These are phyloP conservation scores for Peromyscus aztecus DNA, from an alignment of 2,797 vertebrate species.

Conservation along the genomic window DNA sequence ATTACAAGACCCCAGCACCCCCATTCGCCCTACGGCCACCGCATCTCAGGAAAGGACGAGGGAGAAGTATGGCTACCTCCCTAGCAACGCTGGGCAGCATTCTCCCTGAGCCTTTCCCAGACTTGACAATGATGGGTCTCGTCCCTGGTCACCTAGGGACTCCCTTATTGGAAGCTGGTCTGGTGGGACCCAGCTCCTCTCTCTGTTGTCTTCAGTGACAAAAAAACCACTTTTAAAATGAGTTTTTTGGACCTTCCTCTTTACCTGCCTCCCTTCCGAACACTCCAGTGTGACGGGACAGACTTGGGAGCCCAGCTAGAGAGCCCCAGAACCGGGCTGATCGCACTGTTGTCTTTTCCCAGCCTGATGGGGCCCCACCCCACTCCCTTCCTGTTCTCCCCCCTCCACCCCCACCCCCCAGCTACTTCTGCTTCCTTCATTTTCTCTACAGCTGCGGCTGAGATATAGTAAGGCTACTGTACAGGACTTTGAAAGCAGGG, in stretches of 20 bases:
- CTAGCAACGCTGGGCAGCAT: neutral
- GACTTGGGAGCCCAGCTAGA: slow-evolving; percentile 46
- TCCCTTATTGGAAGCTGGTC: neutral
- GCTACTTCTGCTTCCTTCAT: slow-evolving; percentile 82
- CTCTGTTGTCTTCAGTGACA: neutral
- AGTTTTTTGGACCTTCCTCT: slow-evolving; percentile 2
- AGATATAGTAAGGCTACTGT: slow-evolving; percentile 90
- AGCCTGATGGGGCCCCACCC: neutral
- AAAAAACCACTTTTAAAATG: neutral
- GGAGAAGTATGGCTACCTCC: neutral
- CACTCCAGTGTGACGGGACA: slow-evolving; percentile 1
- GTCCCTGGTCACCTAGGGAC: neutral
- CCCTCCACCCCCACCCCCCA: neutral
- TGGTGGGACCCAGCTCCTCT: neutral
- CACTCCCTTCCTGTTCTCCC: neutral
- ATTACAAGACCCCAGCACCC: neutral
- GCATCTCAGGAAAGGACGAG: neutral
- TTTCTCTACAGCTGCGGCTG: slow-evolving; percentile 85
- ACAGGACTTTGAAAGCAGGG: slow-evolving; percentile 87
- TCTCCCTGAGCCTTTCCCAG: neutral
- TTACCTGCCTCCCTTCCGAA: slow-evolving; percentile 40
- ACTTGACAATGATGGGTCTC: accelerated
- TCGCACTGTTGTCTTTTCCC: slow-evolving; percentile 65
- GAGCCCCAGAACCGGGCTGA: slow-evolving; percentile 61
- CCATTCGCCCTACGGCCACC: neutral